phyloP scores from a whole-genome alignment of 2,888 invertebrate genomes.

The Cenopis cana region DNA sequence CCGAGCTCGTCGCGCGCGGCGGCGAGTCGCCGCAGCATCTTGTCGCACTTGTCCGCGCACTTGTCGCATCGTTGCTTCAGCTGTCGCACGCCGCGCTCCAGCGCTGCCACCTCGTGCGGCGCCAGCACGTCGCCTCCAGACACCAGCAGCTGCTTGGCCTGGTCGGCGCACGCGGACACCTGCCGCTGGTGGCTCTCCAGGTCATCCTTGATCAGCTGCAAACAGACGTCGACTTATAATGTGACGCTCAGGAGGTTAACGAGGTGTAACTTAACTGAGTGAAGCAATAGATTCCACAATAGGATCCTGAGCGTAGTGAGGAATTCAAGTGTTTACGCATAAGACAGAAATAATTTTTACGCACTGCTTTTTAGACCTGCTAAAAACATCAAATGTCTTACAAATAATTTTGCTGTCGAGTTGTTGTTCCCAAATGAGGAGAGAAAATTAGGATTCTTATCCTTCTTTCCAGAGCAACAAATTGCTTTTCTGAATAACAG shows the following conservation, averaged over 20 bases:
- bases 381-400: too few relatives aligned
- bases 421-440: too few relatives aligned
- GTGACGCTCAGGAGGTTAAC: neutral
- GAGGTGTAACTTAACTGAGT: too few relatives aligned
- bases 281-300: too few relatives aligned
- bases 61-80: constrained; percentile 93
- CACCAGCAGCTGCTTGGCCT: constrained; percentile 94
- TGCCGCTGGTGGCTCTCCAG: constrained; percentile 93
- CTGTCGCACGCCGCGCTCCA: constrained; percentile 94
- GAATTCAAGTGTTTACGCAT: too few relatives aligned
- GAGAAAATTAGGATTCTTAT: too few relatives aligned
- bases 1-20: constrained; percentile 94
- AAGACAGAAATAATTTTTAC: too few relatives aligned
- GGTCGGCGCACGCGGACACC: constrained; percentile 94
- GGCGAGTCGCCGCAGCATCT: constrained; percentile 89
- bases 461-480: too few relatives aligned
- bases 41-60: constrained; percentile 91
- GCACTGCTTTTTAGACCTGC: too few relatives aligned
- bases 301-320: too few relatives aligned
- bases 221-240: constrained; percentile 34
- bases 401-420: too few relatives aligned
- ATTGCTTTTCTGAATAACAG: too few relatives aligned
- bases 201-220: constrained; percentile 94
- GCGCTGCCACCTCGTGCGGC: constrained; percentile 94
- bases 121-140: constrained; percentile 97